A percentile compares a stretch with the other conserved stretches of the same genome.
Conservation (phyloP, 1,140 invertebrate species). For the honey bee (Apis mellifera) region Amel_HAv3.1 CM009945.2:2327501-2328000, state of each 20-base stretch:
- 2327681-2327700: not conserved
- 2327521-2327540: too few relatives aligned
- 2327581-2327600: too few relatives aligned
- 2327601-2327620: too few relatives aligned
- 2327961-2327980: too few relatives aligned
- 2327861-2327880: not conserved
- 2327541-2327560: too few relatives aligned
- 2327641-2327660: too few relatives aligned
- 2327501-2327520: too few relatives aligned
- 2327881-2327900: conserved; percentile 1
- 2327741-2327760: conserved; percentile 20
- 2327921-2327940: not conserved
- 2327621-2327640: too few relatives aligned
- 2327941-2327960: not conserved
- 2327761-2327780: conserved; percentile 27
- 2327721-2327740: conserved; percentile 29
- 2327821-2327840: conserved; percentile 20
- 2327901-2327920: not conserved
- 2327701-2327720: conserved; percentile 11
- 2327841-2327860: conserved; percentile 6
- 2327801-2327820: conserved; percentile 8
- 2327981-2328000: too few relatives aligned
- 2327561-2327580: too few relatives aligned
- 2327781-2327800: conserved; percentile 37
- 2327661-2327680: too few relatives aligned